Evolutionary conservation across 2,797 vertebrate genomes (phyloP).

Genomic region (Peromyscus attwateri): DNA sequence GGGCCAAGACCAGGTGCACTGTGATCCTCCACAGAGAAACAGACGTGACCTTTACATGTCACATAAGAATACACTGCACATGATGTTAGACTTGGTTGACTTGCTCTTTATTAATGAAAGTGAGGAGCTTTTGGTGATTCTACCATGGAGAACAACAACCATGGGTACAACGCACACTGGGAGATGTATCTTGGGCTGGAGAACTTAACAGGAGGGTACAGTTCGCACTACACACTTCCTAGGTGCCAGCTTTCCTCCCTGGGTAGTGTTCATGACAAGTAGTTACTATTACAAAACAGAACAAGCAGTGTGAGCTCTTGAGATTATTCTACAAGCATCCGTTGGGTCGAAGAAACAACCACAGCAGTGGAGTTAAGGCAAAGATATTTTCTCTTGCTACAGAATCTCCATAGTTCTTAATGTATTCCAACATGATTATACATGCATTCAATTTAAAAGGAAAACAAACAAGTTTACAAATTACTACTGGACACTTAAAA

Average conservation of each 20-base stretch:
- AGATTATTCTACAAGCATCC: not conserved
- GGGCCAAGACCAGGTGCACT: not conserved
- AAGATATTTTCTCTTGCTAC: conserved; percentile 39
- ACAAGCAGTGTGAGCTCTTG: not conserved
- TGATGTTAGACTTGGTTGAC: conserved; percentile 60
- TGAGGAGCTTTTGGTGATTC: conserved; percentile 82
- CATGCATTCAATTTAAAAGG: conserved; percentile 70
- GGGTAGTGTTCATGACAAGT: not conserved
- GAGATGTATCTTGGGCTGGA: not conserved
- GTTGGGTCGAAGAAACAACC: not conserved
- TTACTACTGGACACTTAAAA: conserved; percentile 75
- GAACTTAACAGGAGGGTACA: not conserved
- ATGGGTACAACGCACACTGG: not conserved
- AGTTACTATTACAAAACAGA: not conserved
- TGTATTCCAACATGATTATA: conserved; percentile 58
- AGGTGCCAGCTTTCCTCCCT: not conserved
- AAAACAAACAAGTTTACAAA: conserved; percentile 66
- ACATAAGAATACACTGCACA: not conserved
- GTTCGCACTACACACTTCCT: not conserved
- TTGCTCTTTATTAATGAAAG: conserved; percentile 86
- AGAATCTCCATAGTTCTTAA: not conserved
- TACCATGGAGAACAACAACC: conserved; percentile 79
- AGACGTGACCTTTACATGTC: accelerated
- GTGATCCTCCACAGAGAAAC: not conserved
- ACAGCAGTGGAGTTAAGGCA: not conserved